Evolutionary conservation across 1,140 invertebrate genomes (phyloP), one percentile per base, ranked within the genome.

Genomic region (Grapholita molesta): DNA sequence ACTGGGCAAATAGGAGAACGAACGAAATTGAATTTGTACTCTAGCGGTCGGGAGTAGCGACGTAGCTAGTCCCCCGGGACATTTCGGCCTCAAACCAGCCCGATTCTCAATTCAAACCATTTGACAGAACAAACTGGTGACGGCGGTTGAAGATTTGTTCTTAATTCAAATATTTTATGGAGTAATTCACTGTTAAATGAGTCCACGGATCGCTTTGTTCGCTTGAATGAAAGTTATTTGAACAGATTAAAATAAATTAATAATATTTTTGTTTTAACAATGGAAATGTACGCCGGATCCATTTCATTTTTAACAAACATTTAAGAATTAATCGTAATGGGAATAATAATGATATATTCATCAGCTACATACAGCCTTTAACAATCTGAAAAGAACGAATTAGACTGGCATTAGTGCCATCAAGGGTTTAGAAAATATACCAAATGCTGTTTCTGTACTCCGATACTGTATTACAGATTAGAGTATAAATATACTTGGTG

Each of bases 21-120:
- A 76, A 77, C 70, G 72, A 80, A 86, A 86, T 86, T 86, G 79
- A 86, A 86, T 84, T 86, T 84, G 79, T 76, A 80, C 75, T 79
- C 77, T 75, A 68, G 74, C 68, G 28, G 55, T 61, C 55, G 67
- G 69, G 64, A 72, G 73, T 65, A 70, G 65, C 75, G 73, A 68
- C 69, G 70, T 61, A 48, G 71, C 71, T 67, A 48, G 32, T 76
- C 79, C 73, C 75, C 61, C 66, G 80, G 75, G 82, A 75, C 55
- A 64, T 68, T 71, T 74, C 70, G 74, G 68, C 72, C 64, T 57
- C 33, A 38, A 69, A 38, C 35, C 48, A 23, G n/a, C 35, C 57
- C 68, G 68, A 64, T 64, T 64, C 32, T 30, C 12, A 69, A 69
- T 69, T 69, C 68, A 69, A 69, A 64, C 68, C 68, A 64, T 69